These are phyloP conservation scores for Diogma glabrata DNA, from an alignment of 2,888 invertebrate species.

Conservation along the genomic window DNA sequence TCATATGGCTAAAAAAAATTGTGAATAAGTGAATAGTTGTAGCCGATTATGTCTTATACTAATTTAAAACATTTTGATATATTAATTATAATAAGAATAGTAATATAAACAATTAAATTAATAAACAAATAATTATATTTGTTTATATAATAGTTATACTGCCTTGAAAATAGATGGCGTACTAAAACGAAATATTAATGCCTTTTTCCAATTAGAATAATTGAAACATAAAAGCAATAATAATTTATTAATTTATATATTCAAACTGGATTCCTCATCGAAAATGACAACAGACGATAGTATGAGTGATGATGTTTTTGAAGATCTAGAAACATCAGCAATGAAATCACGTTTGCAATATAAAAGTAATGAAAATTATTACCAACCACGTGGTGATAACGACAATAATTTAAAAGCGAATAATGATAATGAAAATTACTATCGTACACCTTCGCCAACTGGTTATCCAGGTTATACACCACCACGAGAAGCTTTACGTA, in stretches of 20 bases:
- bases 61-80: too few relatives aligned
- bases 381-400: conserved; percentile 4
- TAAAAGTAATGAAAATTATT: conserved; percentile 22
- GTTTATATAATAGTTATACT: too few relatives aligned
- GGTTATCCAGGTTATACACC: conserved; percentile 72
- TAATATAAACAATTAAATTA: too few relatives aligned
- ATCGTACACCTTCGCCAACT: conserved; percentile 53
- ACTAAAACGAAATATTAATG: too few relatives aligned
- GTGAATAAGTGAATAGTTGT: too few relatives aligned
- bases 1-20: too few relatives aligned
- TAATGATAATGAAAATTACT: conserved; percentile 13
- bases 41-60: too few relatives aligned
- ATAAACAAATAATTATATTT: too few relatives aligned
- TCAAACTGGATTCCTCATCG: too few relatives aligned
- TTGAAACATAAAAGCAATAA: background rate
- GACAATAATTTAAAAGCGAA: conserved; percentile 1
- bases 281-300: conserved; percentile 56
- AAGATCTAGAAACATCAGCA: conserved; percentile 43
- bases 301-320: conserved; percentile 77
- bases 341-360: conserved; percentile 10
- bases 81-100: too few relatives aligned
- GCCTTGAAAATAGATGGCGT: too few relatives aligned
- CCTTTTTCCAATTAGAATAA: too few relatives aligned
- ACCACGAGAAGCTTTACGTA: conserved; percentile 52
- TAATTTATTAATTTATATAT: background rate